phyloP scores from a whole-genome alignment of 2,113 vertebrate genomes.

The Eulemur rufifrons region DNA sequence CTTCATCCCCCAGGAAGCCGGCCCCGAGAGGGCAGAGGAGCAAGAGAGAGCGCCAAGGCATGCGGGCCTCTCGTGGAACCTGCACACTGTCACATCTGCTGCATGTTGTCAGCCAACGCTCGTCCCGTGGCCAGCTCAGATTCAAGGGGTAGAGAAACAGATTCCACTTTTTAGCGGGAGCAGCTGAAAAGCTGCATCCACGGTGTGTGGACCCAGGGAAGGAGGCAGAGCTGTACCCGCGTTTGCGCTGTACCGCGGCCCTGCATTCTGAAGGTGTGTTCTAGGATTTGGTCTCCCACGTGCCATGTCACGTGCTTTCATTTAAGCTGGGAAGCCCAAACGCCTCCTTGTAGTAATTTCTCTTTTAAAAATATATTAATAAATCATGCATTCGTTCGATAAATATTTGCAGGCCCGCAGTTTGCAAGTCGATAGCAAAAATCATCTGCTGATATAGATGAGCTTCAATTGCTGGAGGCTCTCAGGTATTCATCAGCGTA shows the following conservation, averaged over 20 bases:
- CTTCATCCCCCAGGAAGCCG: neutral
- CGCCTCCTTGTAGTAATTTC: neutral
- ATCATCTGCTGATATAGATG: neutral
- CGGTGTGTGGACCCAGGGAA: accelerated
- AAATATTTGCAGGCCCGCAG: too few relatives aligned
- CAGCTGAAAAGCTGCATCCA: neutral
- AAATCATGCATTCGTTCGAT: neutral
- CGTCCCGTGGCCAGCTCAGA: neutral
- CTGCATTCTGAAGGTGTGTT: neutral
- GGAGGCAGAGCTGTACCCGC: neutral
- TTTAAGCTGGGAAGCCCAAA: neutral
- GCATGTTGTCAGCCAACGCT: accelerated
- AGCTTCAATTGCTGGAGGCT: neutral
- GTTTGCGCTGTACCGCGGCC: neutral
- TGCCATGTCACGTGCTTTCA: neutral
- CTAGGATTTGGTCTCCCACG: neutral
- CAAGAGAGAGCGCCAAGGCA: neutral
- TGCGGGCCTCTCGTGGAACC: accelerated
- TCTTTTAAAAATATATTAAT: neutral
- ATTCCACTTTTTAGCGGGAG: neutral
- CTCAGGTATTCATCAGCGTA: accelerated
- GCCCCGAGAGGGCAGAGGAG: neutral
- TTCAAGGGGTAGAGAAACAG: neutral
- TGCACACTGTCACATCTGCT: neutral
- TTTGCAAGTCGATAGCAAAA: too few relatives aligned